Conservation (phyloP, 2,113 vertebrate species). For the Pipa parva region DNA sequence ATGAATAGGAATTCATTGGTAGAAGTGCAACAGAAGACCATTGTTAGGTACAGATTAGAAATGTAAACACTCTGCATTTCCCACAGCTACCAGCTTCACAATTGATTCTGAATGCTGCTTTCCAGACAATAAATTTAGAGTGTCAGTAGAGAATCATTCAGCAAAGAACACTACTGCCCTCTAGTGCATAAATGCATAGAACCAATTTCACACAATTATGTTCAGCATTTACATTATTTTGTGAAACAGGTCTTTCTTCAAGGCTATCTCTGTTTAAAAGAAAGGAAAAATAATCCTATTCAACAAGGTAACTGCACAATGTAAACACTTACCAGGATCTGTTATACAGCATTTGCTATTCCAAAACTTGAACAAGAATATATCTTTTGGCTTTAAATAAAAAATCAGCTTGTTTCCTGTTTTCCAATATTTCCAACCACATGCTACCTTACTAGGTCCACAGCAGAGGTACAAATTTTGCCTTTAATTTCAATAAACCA, state of each 20-base stretch:
- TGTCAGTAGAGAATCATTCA: neutral
- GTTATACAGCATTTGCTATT: no score
- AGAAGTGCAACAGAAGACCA: constrained; percentile 48
- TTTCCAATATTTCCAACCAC: no score
- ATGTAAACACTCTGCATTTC: constrained; percentile 59
- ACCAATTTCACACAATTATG: neutral
- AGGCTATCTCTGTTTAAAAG: no score
- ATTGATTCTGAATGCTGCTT: constrained; percentile 45
- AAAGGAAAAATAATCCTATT: no score
- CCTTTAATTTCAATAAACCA: no score
- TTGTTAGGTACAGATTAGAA: constrained; percentile 58
- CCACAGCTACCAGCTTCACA: constrained; percentile 52
- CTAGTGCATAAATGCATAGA: constrained; percentile 51
- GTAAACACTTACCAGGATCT: no score
- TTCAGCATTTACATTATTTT: neutral
- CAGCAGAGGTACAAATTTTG: no score
- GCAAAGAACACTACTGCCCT: constrained; percentile 62
- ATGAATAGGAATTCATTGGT: constrained; percentile 50
- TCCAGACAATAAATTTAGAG: constrained; percentile 40
- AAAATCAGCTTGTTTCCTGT: no score
- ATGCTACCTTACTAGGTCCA: no score
- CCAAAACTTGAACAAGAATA: no score
- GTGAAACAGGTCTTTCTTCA: neutral
- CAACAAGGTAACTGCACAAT: no score
- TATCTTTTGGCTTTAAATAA: no score